Percentiles rank a stretch among this genome's conserved stretches.
Conservation (phyloP, 1,140 invertebrate species). For the Orussus abietinus region DNA sequence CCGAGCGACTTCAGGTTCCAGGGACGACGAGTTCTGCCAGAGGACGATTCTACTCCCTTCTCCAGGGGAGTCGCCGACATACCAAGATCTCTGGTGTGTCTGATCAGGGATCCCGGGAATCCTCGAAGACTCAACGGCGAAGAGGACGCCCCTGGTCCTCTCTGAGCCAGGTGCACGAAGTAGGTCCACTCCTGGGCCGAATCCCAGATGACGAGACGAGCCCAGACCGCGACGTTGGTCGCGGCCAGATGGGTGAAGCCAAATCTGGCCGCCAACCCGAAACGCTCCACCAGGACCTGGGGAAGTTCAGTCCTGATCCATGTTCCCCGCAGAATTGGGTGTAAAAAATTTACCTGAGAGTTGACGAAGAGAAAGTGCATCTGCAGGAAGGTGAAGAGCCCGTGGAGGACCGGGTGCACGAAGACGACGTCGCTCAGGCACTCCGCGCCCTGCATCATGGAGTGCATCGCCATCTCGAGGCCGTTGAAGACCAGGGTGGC, state of each 20-base stretch:
- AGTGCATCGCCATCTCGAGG: constrained; percentile 63
- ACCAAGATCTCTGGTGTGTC: constrained; percentile 33
- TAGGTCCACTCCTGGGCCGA: constrained; percentile 57
- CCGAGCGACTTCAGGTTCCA: too few species aligned
- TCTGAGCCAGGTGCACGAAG: constrained; percentile 51
- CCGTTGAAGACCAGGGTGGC: constrained; percentile 66
- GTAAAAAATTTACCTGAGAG: constrained; percentile 61
- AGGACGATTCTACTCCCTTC: too few species aligned
- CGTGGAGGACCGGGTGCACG: constrained; percentile 63
- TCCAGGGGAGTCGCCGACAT: too few species aligned
- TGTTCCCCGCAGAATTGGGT: too few species aligned
- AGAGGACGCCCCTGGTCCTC: constrained; percentile 26
- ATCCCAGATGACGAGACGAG: constrained; percentile 61
- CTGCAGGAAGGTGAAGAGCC: constrained; percentile 67
- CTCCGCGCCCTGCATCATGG: constrained; percentile 56
- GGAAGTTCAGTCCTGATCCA: too few species aligned
- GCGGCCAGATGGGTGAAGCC: constrained; percentile 62
- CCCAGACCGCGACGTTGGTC: constrained; percentile 61
- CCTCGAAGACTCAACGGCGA: constrained; percentile 50
- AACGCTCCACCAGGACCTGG: constrained; percentile 58
- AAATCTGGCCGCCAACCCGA: constrained; percentile 56
- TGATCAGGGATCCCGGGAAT: constrained; percentile 46
- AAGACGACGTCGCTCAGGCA: constrained; percentile 60
- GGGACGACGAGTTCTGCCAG: too few species aligned
- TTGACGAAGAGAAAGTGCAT: constrained; percentile 71